Conservation (phyloP, 2,797 vertebrate genomes). For the Euphonia xanthogaster region DNA sequence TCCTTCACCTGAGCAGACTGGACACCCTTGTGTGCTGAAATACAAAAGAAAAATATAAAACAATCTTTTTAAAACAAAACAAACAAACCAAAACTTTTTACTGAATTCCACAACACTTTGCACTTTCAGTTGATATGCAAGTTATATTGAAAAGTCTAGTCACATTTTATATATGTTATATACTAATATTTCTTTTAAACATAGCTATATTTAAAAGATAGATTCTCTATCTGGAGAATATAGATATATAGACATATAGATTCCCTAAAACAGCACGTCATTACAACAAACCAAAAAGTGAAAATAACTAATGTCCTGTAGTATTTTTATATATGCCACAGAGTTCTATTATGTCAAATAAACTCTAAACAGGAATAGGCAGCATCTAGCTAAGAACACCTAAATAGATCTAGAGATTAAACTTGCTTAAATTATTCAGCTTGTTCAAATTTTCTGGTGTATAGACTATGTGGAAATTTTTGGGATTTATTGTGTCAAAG, state of each 20-base stretch:
- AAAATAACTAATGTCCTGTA: not conserved
- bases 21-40: slow-evolving; percentile 85
- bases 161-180: not conserved
- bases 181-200: not conserved
- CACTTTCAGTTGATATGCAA: not conserved
- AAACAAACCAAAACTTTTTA: not conserved
- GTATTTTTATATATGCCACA: not conserved
- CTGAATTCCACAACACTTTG: not conserved
- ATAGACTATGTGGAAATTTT: not conserved
- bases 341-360: not conserved
- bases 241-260: not conserved
- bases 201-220: not conserved
- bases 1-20: slow-evolving; percentile 88
- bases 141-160: not conserved
- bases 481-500: not conserved
- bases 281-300: not conserved
- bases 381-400: not conserved
- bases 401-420: not conserved
- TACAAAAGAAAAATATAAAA: not conserved
- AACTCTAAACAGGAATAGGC: not conserved
- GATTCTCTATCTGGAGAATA: no score
- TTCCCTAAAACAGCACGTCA: not conserved
- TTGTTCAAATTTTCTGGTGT: not conserved
- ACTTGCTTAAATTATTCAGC: not conserved
- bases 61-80: not conserved